These are phyloP conservation scores for Apogon hyalosoma DNA, from an alignment of 2,797 vertebrate genomes.

Conservation along the genomic window DNA sequence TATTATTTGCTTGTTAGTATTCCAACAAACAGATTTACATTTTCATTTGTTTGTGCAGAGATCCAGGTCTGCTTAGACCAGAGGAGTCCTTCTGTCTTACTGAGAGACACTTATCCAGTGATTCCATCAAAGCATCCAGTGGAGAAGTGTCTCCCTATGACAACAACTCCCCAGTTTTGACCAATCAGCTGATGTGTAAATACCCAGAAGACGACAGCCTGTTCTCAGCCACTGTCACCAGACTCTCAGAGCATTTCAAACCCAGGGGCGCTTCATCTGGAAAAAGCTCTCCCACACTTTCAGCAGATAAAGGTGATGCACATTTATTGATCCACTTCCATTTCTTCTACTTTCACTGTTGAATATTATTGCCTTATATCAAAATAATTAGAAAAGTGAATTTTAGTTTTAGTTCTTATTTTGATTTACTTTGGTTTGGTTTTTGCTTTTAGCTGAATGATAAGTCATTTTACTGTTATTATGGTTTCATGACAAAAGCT, in stretches of 20 bases:
- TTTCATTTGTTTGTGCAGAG: constrained; percentile 71
- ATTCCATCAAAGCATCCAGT: constrained; percentile 92
- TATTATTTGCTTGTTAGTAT: not conserved
- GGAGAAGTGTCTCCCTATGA: constrained; percentile 96
- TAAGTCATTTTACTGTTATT: too few species aligned
- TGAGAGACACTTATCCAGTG: constrained; percentile 88
- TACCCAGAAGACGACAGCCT: constrained; percentile 74
- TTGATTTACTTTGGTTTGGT: too few species aligned
- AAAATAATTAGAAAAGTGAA: too few species aligned
- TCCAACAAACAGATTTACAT: not conserved
- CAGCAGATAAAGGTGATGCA: constrained; percentile 85
- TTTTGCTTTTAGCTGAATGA: too few species aligned
- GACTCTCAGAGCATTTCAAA: constrained; percentile 75
- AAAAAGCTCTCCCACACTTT: constrained; percentile 81
- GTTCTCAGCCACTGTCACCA: constrained; percentile 76
- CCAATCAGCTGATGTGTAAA: constrained; percentile 84
- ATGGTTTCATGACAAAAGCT: too few species aligned
- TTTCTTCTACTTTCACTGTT: too few species aligned
- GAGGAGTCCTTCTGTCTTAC: constrained; percentile 85
- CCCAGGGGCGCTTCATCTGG: constrained; percentile 78
- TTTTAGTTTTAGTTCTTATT: too few species aligned
- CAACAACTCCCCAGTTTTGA: constrained; percentile 93
- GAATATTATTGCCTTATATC: too few species aligned
- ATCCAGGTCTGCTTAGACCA: constrained; percentile 80
- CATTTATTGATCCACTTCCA: not conserved